Evolutionary conservation across 1,140 invertebrate genomes (phyloP).

Genomic region (Thaumetopoea pityocampa): DNA sequence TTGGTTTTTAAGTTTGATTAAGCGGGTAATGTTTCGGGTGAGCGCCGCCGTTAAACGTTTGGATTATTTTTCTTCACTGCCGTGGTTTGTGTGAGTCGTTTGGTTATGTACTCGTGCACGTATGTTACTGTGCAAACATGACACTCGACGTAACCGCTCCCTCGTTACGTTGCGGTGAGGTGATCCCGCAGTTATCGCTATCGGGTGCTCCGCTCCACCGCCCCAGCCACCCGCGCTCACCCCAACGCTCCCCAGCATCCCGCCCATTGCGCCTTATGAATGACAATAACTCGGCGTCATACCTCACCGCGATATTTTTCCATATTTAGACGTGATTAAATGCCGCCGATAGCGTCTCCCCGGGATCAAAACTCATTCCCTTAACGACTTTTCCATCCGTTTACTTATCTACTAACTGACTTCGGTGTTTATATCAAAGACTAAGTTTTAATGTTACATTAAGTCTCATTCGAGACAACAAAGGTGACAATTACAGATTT

Average conservation of each 20-base stretch:
- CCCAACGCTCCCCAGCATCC: constrained; percentile 26
- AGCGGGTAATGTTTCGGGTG: too few species aligned
- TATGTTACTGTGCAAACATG: constrained; percentile 20
- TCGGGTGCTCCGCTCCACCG: constrained; percentile 24
- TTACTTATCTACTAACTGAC: constrained; percentile 52
- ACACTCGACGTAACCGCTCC: constrained; percentile 19
- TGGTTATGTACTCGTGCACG: constrained; percentile 16
- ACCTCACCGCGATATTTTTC: constrained; percentile 59
- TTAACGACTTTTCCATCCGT: constrained; percentile 53
- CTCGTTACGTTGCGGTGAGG: constrained; percentile 23
- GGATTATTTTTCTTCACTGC: too few species aligned
- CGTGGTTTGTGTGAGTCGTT: too few species aligned
- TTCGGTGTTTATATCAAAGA: constrained; percentile 58
- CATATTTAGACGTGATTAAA: constrained; percentile 72
- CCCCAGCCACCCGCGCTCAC: constrained; percentile 33
- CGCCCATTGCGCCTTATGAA: constrained; percentile 70
- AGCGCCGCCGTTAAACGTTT: too few species aligned
- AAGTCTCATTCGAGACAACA: constrained; percentile 41
- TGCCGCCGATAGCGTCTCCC: constrained; percentile 36
- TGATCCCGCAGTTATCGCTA: constrained; percentile 28
- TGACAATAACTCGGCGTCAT: constrained; percentile 66
- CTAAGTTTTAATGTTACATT: constrained; percentile 62
- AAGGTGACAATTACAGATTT: constrained; percentile 14
- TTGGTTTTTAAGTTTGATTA: neutral
- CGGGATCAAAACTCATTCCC: constrained; percentile 53